Base-by-base conservation (phyloP, 1,140 invertebrate species). In the Chlorops oryzae region DNA sequence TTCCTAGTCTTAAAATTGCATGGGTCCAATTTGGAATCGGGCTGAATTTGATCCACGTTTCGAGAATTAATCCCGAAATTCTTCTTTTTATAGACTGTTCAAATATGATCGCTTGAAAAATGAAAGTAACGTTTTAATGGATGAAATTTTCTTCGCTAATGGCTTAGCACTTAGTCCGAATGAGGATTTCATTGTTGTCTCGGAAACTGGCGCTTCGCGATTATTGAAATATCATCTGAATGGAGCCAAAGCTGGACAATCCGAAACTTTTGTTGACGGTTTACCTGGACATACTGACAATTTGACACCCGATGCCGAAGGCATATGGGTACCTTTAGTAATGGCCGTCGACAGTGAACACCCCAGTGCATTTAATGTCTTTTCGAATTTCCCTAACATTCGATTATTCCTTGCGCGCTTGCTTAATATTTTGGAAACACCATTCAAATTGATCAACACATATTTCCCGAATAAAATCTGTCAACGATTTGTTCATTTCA, bases 261-360 rank as follows among this genome's bases (percentile, higher is more conserved):
- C 63, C 2, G 87, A 90, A 56, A 64, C 88, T 3, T 86, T 90
- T 57, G 61, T 84, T 5, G 85, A 89, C 54, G 81, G 81, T 24
- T 70, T 92, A 44, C 88, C 89, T 10, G 89, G 89, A 24, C 39
- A 78, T 22, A 86, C 87, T 5, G 89, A 92, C 63, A 91, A 92
- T 70, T 73, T 91, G 40, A 75, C 73, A 24, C 63, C 69, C 6
- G 83, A 84, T 61, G 77, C 54, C 27, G 82, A 82, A 32, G 84
- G 84, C 17, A 84, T 87, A 60, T 80, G 86, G 59, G 75, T 89
- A 2, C 76, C 78, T 2, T 59, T 89, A 7, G 61, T 83, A 0
- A 18, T 65, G 0, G 62, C 73, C n/a, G 58, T 74, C 1, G 78
- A 83, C 57, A 61, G 66, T 22, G 67, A 80, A 39, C 54, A 80